Evolutionary conservation across 2,113 vertebrate genomes (phyloP).

Genomic region (Psettodes erumei): DNA sequence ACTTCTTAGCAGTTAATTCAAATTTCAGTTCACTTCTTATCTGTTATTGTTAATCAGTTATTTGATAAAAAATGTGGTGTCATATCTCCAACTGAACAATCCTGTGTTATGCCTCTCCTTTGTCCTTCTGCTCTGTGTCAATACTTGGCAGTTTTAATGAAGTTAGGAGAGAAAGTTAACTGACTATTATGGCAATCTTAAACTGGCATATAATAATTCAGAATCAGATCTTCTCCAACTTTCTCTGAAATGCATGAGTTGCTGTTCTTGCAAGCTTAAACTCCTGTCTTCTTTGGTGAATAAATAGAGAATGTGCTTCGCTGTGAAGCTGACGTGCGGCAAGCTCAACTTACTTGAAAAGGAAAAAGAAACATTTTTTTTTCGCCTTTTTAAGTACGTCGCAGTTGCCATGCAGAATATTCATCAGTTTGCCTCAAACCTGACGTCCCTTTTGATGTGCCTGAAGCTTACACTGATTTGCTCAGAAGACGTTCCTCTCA

Average conservation of each 20-base stretch:
- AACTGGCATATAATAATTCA: constrained; percentile 39
- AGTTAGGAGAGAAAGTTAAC: background rate
- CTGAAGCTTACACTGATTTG: constrained; percentile 53
- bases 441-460: constrained; percentile 55
- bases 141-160: background rate
- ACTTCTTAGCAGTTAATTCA: background rate
- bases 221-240: constrained; percentile 5
- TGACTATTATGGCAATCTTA: constrained; percentile 14
- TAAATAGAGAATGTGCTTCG: constrained; percentile 46
- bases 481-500: constrained; percentile 42
- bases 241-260: constrained; percentile 42
- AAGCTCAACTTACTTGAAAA: constrained; percentile 37
- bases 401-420: constrained; percentile 63
- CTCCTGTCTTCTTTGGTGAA: constrained; percentile 44
- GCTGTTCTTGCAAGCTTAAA: constrained; percentile 23
- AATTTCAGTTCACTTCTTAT: too few species aligned
- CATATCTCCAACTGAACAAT: background rate
- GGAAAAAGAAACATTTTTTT: constrained; percentile 12
- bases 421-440: constrained; percentile 60
- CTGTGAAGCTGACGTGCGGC: constrained; percentile 44
- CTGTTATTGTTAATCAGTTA: background rate
- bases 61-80: background rate
- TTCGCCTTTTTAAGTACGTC: constrained; percentile 46
- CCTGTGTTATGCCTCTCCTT: background rate
- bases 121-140: background rate